Base-by-base conservation (phyloP, 2,113 vertebrate species). In the Hypomesus transpacificus region DNA sequence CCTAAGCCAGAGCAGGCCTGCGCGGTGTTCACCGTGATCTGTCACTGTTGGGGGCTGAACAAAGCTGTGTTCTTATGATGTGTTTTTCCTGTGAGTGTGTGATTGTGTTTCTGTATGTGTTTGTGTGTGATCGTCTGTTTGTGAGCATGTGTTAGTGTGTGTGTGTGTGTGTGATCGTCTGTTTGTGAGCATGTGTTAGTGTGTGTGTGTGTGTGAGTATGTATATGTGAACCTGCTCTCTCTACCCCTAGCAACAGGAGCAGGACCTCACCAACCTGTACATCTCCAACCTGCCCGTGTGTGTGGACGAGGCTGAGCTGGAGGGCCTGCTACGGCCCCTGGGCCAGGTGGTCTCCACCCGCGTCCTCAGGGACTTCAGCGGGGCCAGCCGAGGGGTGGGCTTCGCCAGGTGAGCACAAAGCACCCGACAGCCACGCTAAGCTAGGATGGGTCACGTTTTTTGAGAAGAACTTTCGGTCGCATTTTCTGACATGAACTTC, bases 271-370 rank as follows among this genome's bases (percentile, higher is more conserved):
- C 92, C 79, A 99, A 99, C 85, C 92, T 99, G 67, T 99, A 99
- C 89, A 96, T 99, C 88, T 98, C 97, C 89, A 99, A 99, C 89
- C 88, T 99, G 87, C 97, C 97, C 0, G 91, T 98, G 76, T 97
- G 95, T 22, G 96, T 99, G 95, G 97, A 99, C 73, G 96, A 99
- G 82, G 97, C 98, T 83, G 97, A 99, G 84, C 86, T 99, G 86
- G 97, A 99, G 92, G 96, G 94, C 75, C 96, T 98, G 93, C 92
- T 99, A 85, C 97, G 97, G 87, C 89, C 92, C 4, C 92, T 92
- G 9, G 92, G 92, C 83, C 96, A 98, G 69, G 97, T 99, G 64
- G 95, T 99, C 87, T 99, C 97, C 85, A 99, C 97, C n/a, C 94
- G 97, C 82, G 97, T 99, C 92, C 94, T 99, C 77, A 90, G 97